Percentiles rank a stretch among this genome's conserved stretches.
These are phyloP conservation scores for Epizoanthus scotinus DNA, from an alignment of 92 coral and sea anemone species.

Conservation along the genomic window DNA sequence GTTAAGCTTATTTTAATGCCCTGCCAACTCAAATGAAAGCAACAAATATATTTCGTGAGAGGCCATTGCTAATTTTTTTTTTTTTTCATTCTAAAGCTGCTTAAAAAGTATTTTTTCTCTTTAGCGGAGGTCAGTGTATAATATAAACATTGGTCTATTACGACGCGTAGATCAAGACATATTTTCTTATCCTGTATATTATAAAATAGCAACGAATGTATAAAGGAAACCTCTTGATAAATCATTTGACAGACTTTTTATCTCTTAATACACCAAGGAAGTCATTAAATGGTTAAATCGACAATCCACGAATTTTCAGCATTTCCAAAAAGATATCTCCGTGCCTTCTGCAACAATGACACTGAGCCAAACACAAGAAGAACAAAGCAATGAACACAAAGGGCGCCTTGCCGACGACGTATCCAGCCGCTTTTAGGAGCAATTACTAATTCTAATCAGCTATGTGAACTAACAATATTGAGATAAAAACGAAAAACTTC, in stretches of 20 bases:
- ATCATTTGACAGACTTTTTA: not conserved
- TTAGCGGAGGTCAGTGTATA: not conserved
- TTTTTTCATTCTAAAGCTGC: not conserved
- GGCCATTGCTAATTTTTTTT: too few relatives aligned
- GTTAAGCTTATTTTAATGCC: too few relatives aligned
- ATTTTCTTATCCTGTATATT: not conserved
- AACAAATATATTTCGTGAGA: too few relatives aligned
- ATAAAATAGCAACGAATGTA: not conserved
- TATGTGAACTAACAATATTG: not conserved
- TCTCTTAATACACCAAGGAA: not conserved
- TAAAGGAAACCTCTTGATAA: not conserved
- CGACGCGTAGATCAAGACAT: not conserved
- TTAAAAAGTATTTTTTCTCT: not conserved
- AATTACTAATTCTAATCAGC: not conserved
- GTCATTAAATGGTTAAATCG: not conserved
- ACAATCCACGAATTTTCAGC: not conserved
- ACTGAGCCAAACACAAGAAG: not conserved
- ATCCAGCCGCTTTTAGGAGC: not conserved
- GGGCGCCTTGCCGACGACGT: not conserved
- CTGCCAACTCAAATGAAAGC: not conserved
- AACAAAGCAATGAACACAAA: not conserved
- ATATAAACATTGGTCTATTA: not conserved
- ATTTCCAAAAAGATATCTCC: slow-evolving; percentile 11
- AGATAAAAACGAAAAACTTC: too few relatives aligned
- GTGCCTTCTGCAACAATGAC: slow-evolving; percentile 10